Base-by-base conservation (phyloP, 2,888 invertebrate genomes). In the Mesorhabditis belari region DNA sequence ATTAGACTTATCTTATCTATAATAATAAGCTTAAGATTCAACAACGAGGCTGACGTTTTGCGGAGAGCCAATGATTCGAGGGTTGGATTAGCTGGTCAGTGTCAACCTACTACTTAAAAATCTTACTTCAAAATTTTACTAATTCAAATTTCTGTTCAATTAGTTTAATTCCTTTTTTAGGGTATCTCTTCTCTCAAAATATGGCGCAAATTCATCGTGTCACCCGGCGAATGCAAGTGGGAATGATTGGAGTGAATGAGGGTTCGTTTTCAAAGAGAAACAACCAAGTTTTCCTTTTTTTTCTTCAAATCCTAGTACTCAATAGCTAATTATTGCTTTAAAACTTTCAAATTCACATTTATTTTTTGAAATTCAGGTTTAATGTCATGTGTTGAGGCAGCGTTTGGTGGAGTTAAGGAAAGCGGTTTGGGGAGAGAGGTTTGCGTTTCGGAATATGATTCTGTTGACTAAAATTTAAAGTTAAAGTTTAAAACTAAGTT, bases 391-490 rank as follows among this genome's bases (percentile, higher is more conserved):
- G 86, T 90, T 0, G 96, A 98, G 84, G 90, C 90, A 55, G 90
- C 98, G 12, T 98, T 98, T 83, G 98, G 96, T n/a, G 98, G 98
- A 0, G 86, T 95, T 23, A 98, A 96, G 81, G 92, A 79, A 61
- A 73, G 73, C 28, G 80, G 80, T 23, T 55, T 80, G 29, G 80
- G 80, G 2, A 63, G 80, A 23, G 80, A 80, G 58, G 74, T 73
- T 35, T n/a, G n/a, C n/a, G n/a, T n/a, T 70, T 62, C 5, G n/a
- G n/a, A n/a, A n/a, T n/a, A n/a, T n/a, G n/a, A n/a, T 12, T 35
- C 17, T 12, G 9, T 17, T 9, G 17, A 12, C 17, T 35, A 35
- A 12, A 12, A 17, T 12, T 17, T 35, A 17, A 35, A 12, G 9
- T 9, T n/a, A n/a, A n/a, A n/a, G n/a, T n/a, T n/a, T n/a, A n/a